Evolutionary conservation across 2,797 vertebrate species (phyloP).

Genomic region (Periparus ater): DNA sequence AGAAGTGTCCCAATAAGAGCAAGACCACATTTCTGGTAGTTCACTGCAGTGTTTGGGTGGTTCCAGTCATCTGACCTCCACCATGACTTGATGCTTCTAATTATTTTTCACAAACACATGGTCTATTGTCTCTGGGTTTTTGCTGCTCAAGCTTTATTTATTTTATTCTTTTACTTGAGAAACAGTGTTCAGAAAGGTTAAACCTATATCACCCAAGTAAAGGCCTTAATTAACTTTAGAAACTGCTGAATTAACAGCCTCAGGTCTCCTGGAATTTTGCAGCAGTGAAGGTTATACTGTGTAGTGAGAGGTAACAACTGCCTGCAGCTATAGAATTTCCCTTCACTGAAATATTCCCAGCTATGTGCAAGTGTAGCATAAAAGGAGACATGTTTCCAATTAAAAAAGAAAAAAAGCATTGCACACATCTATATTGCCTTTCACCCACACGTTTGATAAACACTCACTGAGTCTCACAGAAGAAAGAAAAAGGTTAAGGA

Average conservation of each 20-base stretch:
- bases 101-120: neutral
- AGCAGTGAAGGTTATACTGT: neutral
- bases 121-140: neutral
- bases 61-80: conserved; percentile 2
- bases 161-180: neutral
- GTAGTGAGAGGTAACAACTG: neutral
- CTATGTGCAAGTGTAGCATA: neutral
- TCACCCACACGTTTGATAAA: neutral
- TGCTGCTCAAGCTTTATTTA: neutral
- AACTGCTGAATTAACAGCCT: conserved; percentile 31
- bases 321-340: neutral
- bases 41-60: neutral
- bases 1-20: neutral
- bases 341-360: neutral
- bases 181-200: conserved; percentile 8
- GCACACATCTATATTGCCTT: neutral
- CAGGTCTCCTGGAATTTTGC: neutral
- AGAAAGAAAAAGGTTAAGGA: neutral
- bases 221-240: neutral
- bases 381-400: neutral
- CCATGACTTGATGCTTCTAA: neutral
- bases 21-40: neutral
- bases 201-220: neutral
- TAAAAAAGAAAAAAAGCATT: neutral
- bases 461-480: neutral